phyloP scores from a whole-genome alignment of 2,888 invertebrate species.

The Polyommatus iphigenia region DNA sequence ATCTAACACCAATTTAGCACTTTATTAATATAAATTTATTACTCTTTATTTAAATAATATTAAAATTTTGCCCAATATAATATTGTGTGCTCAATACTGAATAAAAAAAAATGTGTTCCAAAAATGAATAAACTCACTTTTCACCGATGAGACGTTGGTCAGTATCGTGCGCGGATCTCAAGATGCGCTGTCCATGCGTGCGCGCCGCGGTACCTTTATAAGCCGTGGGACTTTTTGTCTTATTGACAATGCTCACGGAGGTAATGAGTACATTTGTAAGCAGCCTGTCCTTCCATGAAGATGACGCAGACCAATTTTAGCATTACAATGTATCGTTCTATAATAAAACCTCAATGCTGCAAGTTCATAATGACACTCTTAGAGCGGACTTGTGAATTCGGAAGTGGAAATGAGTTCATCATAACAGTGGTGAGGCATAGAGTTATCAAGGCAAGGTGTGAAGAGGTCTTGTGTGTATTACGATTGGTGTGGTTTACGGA shows the following conservation, averaged over 20 bases:
- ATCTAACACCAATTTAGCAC: no score
- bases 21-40: no score
- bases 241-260: conserved; percentile 73
- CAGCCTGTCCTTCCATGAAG: conserved; percentile 71
- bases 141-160: conserved; percentile 44
- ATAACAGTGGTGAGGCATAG: background rate
- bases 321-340: conserved; percentile 63
- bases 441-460: background rate
- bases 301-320: conserved; percentile 63
- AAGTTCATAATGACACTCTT: conserved; percentile 29
- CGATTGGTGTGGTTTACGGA: background rate
- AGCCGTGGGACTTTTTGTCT: conserved; percentile 78
- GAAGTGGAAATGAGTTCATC: conserved; percentile 13
- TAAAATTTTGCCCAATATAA: no score
- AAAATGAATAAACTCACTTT: conserved; percentile 16
- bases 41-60: no score
- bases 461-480: background rate
- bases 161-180: conserved; percentile 59
- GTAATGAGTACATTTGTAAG: conserved; percentile 77
- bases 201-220: conserved; percentile 70
- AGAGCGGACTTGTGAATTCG: conserved; percentile 21
- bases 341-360: conserved; percentile 48
- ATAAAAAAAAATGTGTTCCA: background rate
- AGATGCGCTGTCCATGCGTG: conserved; percentile 72
- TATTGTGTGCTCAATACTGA: background rate